A percentile compares a stretch with the other conserved stretches of the same genome.
Conservation (phyloP, 2,113 vertebrate genomes). For the Aptenodytes patagonicus region DNA sequence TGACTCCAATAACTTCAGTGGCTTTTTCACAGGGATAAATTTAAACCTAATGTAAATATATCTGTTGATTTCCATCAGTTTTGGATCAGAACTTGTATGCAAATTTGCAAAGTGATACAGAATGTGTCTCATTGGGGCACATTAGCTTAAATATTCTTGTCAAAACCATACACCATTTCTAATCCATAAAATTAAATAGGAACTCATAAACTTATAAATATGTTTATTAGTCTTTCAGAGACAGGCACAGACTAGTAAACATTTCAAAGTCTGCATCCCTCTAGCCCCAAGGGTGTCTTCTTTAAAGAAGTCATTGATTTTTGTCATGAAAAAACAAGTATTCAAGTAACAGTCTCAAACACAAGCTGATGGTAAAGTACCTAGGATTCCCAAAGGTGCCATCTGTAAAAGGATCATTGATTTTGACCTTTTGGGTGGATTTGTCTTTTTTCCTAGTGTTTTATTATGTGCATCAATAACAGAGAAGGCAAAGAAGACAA, state of each 20-base stretch:
- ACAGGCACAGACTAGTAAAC: conserved; percentile 33
- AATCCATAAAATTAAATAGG: conserved; percentile 54
- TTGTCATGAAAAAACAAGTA: conserved; percentile 74
- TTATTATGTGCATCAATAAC: conserved; percentile 70
- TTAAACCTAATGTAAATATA: conserved; percentile 12
- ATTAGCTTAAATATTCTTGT: conserved; percentile 41
- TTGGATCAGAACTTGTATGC: conserved; percentile 6
- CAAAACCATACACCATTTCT: conserved; percentile 28
- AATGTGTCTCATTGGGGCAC: background rate
- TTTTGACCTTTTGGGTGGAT: conserved; percentile 76
- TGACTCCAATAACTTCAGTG: background rate
- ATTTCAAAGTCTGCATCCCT: conserved; percentile 69
- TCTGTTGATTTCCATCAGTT: background rate
- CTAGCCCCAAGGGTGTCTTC: conserved; percentile 52
- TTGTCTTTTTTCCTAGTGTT: conserved; percentile 57
- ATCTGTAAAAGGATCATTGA: conserved; percentile 74
- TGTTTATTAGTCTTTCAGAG: conserved; percentile 54
- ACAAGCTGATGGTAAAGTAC: conserved; percentile 63
- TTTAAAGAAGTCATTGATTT: conserved; percentile 77
- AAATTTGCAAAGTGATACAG: background rate
- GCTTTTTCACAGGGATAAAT: conserved; percentile 8
- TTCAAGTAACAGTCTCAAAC: conserved; percentile 70
- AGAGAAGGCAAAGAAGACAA: conserved; percentile 20
- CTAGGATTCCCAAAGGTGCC: conserved; percentile 66
- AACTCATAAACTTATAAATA: conserved; percentile 53